Evolutionary conservation across 2,797 vertebrate genomes (phyloP), one percentile per base, ranked within the genome.

Genomic region (Siniperca scherzeri): DNA sequence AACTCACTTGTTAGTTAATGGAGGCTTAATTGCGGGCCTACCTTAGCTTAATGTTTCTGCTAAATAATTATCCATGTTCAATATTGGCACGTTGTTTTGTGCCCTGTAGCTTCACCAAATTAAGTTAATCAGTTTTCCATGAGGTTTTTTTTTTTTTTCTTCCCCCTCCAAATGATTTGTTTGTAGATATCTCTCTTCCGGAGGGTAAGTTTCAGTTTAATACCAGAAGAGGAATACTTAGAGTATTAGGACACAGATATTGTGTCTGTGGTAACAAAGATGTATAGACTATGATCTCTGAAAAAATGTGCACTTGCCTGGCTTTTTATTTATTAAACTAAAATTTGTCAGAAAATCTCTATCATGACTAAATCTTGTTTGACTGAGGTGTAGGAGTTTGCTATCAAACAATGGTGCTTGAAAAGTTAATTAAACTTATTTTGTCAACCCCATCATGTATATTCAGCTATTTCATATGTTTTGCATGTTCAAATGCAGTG

Each of bases 241-340:
- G 11, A 19, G 27, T 56, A 14, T 40, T 33, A 3, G 1, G 10
- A 21, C 9, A 30, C 1, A 10, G 1, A 6, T 7, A 2, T 25
- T 21, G 7, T 60, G 19, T 40, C 12, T 50, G 7, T 38, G 14
- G 22, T 68, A 60, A 64, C 12, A 25, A 67, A 59, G 27, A 33
- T 84, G 21, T 61, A 25, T 14, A 50, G 3, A 60, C 0, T 38
- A 7, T 40, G 17, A 52, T 44, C 2, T 48, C 0, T 19, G 7
- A 27, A 36, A 27, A 5, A 19, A 1, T 1, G 70, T 88, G 71
- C 68, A 78, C 74, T 85, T 14, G 46, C 46, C n/a, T 79, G 10
- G 25, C 14, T 57, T 38, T 83, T 53, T 42, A 2, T 38, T 86
- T 85, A 78, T 86, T 87, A 0, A 71, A n/a, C 1, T 21, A 8